phyloP scores from a whole-genome alignment of 2,797 vertebrate genomes.

The Gallinago nigripennis region DNA sequence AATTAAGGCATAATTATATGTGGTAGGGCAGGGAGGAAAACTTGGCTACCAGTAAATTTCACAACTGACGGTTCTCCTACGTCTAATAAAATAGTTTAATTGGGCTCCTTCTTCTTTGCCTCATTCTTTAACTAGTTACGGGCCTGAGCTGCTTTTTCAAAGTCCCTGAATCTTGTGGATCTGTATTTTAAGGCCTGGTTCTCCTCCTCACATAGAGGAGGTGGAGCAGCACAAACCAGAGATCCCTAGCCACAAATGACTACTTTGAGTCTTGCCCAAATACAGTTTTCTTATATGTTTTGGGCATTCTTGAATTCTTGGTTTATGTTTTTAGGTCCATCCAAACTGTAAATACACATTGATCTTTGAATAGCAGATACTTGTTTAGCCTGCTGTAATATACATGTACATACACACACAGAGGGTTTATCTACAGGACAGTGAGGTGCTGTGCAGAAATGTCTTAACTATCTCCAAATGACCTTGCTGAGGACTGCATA shows the following conservation, averaged over 20 bases:
- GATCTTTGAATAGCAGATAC: slow-evolving; percentile 39
- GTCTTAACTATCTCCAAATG: slow-evolving; percentile 26
- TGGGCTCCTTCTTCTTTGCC: slow-evolving; percentile 27
- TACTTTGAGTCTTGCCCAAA: slow-evolving; percentile 3
- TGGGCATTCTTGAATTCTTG: slow-evolving; percentile 41
- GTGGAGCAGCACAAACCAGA: slow-evolving; percentile 27
- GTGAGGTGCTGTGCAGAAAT: slow-evolving; percentile 40
- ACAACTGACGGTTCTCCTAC: slow-evolving; percentile 25
- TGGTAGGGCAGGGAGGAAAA: slow-evolving; percentile 43
- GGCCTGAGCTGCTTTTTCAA: background rate
- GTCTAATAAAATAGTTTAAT: slow-evolving; percentile 49
- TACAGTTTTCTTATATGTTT: slow-evolving; percentile 49
- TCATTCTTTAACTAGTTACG: slow-evolving; percentile 43
- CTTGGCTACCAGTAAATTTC: slow-evolving; percentile 62
- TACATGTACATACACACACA: background rate
- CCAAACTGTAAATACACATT: slow-evolving; percentile 42
- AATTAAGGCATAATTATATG: slow-evolving; percentile 65
- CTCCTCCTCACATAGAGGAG: background rate
- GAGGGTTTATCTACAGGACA: slow-evolving; percentile 43
- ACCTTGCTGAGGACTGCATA: background rate
- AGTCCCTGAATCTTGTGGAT: background rate
- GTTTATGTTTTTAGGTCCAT: slow-evolving; percentile 44
- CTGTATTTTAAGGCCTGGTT: slow-evolving; percentile 26
- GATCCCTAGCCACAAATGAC: slow-evolving; percentile 56
- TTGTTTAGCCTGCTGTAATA: slow-evolving; percentile 52